Conservation (phyloP, 53 echinoderm and acorn worm species). For the Mesocentrotus franciscanus region DNA sequence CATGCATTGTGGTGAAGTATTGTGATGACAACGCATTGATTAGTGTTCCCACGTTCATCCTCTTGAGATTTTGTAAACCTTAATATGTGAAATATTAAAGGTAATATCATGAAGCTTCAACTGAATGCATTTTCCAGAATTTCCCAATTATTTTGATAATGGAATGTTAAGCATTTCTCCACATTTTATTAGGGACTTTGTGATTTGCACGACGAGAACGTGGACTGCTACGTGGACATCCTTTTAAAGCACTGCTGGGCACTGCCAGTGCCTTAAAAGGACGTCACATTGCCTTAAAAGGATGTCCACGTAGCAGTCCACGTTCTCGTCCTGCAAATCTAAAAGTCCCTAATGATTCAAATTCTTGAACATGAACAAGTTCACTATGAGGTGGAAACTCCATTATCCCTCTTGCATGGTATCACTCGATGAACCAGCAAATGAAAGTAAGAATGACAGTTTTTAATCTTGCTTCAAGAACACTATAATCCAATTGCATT, state of each 20-base stretch:
- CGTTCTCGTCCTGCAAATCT: too few relatives aligned
- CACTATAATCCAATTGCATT: not conserved
- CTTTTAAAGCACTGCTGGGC: too few relatives aligned
- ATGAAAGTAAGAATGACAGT: not conserved
- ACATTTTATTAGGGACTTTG: too few relatives aligned
- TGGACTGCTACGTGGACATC: too few relatives aligned
- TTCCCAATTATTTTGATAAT: not conserved
- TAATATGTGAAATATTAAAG: not conserved
- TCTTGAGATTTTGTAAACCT: not conserved
- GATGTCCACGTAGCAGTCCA: too few relatives aligned
- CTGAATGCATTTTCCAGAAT: not conserved
- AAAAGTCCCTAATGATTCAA: not conserved
- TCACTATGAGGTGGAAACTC: not conserved
- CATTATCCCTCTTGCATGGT: not conserved
- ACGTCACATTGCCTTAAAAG: too few relatives aligned
- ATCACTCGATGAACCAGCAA: not conserved
- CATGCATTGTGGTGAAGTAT: slow-evolving; percentile 22
- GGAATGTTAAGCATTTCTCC: too few relatives aligned
- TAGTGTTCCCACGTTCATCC: not conserved
- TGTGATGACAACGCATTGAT: not conserved
- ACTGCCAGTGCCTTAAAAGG: too few relatives aligned
- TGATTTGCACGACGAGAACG: too few relatives aligned
- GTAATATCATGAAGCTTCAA: not conserved
- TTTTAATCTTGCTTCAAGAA: not conserved
- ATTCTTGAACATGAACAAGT: not conserved